Evolutionary conservation across 2,888 invertebrate genomes (phyloP).

Genomic region (Griposia aprilina): DNA sequence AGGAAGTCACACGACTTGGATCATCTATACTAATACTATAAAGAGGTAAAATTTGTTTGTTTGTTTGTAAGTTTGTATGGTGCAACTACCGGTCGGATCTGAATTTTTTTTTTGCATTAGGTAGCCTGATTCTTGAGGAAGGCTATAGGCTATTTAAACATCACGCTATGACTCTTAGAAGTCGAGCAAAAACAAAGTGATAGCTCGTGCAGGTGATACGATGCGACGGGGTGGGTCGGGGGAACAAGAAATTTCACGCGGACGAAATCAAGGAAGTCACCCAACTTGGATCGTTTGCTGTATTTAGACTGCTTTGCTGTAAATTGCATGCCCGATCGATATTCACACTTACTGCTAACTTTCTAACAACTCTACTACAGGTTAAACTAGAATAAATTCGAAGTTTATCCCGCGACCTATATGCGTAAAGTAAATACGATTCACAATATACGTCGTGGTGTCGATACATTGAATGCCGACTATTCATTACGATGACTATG

Average conservation of each 20-base stretch:
- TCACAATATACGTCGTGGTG: constrained; percentile 16
- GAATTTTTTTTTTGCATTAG: too few species aligned
- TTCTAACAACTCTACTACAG: constrained; percentile 36
- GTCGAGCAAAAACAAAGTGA: too few species aligned
- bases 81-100: too few species aligned
- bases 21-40: constrained; percentile 15
- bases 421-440: constrained; percentile 28
- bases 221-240: too few species aligned
- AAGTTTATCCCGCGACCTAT: constrained; percentile 37
- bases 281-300: constrained; percentile 70
- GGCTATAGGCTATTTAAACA: too few species aligned
- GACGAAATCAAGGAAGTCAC: background rate
- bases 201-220: too few species aligned
- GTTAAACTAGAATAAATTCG: constrained; percentile 33
- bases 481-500: constrained; percentile 51
- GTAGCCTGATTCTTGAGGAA: too few species aligned
- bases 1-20: constrained; percentile 53
- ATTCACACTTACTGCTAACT: constrained; percentile 53
- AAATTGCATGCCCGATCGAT: constrained; percentile 73
- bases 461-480: constrained; percentile 21
- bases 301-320: constrained; percentile 71
- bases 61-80: too few species aligned
- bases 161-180: too few species aligned
- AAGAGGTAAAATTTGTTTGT: too few species aligned
- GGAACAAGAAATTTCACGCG: too few species aligned